Conservation (phyloP, 2,113 vertebrate genomes). For the Picathartes gymnocephalus region DNA sequence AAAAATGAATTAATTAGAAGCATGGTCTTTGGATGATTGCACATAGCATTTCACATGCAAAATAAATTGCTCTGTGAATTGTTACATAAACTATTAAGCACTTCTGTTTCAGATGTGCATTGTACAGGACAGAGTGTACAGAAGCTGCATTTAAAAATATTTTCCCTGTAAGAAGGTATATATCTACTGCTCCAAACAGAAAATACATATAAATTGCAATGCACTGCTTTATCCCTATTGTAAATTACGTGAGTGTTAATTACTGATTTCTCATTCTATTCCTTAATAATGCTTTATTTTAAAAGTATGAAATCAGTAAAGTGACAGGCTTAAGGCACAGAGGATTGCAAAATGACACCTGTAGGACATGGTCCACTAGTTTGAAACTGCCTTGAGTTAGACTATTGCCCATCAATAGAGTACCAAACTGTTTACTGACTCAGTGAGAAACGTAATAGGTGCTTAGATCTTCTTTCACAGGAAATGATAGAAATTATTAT, state of each 20-base stretch:
- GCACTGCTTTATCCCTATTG: not conserved
- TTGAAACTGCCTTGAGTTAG: not conserved
- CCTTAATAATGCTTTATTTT: not conserved
- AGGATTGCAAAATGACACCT: not conserved
- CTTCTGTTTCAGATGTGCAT: not conserved
- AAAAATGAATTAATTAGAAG: slow-evolving; percentile 14
- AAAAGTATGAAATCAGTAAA: not conserved
- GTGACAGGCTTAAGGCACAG: not conserved
- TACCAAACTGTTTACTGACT: not conserved
- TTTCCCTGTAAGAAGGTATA: not conserved
- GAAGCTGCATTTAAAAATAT: not conserved
- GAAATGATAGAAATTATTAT: not conserved
- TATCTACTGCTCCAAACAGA: not conserved
- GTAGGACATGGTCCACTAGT: not conserved
- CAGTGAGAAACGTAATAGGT: not conserved
- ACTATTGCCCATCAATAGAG: not conserved
- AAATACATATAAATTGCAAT: not conserved
- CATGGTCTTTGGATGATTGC: not conserved
- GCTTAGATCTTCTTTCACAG: not conserved
- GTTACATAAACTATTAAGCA: not conserved
- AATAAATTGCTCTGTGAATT: slow-evolving; percentile 22
- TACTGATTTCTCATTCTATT: not conserved
- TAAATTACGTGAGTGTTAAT: not conserved
- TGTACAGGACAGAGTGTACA: not conserved
- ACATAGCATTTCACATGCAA: not conserved